Evolutionary conservation across 2,797 vertebrate genomes (phyloP).

Genomic region (Microhierax caerulescens): DNA sequence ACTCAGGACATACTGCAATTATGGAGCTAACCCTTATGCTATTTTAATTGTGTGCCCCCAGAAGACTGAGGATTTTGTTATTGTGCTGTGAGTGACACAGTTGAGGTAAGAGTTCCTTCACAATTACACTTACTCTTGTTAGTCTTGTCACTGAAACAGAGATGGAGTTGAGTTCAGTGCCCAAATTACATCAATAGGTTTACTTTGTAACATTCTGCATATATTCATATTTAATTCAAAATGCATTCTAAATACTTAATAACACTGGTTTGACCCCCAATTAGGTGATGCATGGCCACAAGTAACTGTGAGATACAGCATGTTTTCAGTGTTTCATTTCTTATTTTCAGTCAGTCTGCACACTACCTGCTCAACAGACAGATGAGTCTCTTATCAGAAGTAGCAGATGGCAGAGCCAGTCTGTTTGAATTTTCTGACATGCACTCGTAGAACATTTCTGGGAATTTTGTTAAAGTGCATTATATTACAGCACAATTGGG

Average conservation of each 20-base stretch:
- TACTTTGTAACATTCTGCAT: slow-evolving; percentile 6
- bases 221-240: slow-evolving; percentile 46
- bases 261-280: slow-evolving; percentile 67
- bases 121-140: background rate
- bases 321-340: slow-evolving; percentile 63
- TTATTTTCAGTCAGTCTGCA: slow-evolving; percentile 36
- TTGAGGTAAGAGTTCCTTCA: background rate
- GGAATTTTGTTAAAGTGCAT: slow-evolving; percentile 63
- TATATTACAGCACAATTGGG: slow-evolving; percentile 57
- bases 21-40: background rate
- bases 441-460: slow-evolving; percentile 62
- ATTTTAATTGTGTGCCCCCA: background rate
- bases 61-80: background rate
- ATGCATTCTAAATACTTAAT: slow-evolving; percentile 10
- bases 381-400: slow-evolving; percentile 79
- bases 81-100: background rate
- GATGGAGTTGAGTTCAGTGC: slow-evolving; percentile 16
- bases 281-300: slow-evolving; percentile 64
- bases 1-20: background rate
- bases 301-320: slow-evolving; percentile 50
- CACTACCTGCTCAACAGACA: slow-evolving; percentile 70
- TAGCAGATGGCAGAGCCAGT: slow-evolving; percentile 72
- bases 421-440: slow-evolving; percentile 72
- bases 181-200: slow-evolving; percentile 51
- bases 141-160: slow-evolving; percentile 58